A percentile compares a stretch with the other conserved stretches of the same genome.
Conservation (phyloP, 2,888 invertebrate species). For the Camptogramma bilineatum region DNA sequence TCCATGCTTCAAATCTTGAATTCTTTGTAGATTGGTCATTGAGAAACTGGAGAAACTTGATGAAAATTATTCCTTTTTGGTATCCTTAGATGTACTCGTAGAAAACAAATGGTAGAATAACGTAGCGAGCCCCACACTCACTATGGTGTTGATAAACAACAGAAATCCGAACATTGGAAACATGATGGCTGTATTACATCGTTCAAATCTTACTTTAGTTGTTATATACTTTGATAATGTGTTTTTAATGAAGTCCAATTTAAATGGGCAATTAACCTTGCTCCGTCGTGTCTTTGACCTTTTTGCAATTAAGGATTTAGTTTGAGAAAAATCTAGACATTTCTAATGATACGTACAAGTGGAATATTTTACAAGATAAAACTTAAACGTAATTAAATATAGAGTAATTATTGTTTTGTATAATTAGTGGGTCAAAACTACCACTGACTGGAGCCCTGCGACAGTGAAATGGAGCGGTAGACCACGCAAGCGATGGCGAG, state of each 20-base stretch:
- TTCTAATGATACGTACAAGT: background rate
- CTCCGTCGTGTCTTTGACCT: conserved; percentile 10
- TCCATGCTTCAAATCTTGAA: background rate
- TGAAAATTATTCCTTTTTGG: background rate
- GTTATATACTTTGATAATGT: conserved; percentile 24
- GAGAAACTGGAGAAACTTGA: background rate
- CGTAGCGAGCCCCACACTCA: conserved; percentile 10
- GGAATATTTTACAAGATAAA: background rate
- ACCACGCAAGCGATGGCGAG: no score
- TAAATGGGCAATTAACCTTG: conserved; percentile 12
- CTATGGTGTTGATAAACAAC: conserved; percentile 9
- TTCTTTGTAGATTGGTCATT: no score
- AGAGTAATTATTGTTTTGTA: no score
- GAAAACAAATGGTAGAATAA: conserved; percentile 1
- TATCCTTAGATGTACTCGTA: background rate
- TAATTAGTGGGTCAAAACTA: no score
- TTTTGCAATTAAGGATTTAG: conserved; percentile 2
- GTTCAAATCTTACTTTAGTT: background rate
- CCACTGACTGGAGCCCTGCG: no score
- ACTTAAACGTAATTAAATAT: background rate
- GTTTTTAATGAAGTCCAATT: conserved; percentile 12
- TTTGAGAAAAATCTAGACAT: background rate
- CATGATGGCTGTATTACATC: conserved; percentile 7
- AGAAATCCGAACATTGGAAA: conserved; percentile 22
- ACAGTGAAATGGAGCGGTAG: no score